Percentiles rank a stretch among this genome's conserved stretches.
phyloP scores from a whole-genome alignment of 1,140 invertebrate species.

The Amphibalanus amphitrite region DNA sequence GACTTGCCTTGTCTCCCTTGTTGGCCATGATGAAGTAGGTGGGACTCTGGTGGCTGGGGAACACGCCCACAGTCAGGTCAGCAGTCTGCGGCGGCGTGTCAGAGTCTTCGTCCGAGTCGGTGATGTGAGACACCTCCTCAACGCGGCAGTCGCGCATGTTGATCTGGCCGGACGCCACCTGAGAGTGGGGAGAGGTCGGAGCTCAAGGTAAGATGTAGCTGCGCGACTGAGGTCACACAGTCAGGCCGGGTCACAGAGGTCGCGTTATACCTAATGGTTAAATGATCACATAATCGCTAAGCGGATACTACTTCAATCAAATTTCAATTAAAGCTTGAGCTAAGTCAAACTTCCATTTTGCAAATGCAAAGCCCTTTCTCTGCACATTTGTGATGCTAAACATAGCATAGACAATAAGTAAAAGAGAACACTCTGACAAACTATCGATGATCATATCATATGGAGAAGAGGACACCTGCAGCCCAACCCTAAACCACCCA shows the following conservation, averaged over 20 bases:
- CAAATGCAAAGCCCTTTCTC: too few species aligned
- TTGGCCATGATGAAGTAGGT: slow-evolving; percentile 77
- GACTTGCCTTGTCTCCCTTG: slow-evolving; percentile 57
- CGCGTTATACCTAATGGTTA: too few species aligned
- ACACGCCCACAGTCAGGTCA: slow-evolving; percentile 74
- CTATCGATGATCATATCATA: too few species aligned
- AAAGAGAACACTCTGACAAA: too few species aligned
- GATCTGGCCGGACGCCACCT: slow-evolving; percentile 85
- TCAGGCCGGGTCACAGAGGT: not conserved
- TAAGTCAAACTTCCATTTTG: too few species aligned
- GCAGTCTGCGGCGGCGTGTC: slow-evolving; percentile 41
- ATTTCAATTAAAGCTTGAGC: too few species aligned
- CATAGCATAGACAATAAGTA: too few species aligned
- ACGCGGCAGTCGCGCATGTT: slow-evolving; percentile 85
- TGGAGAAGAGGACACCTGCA: too few species aligned
- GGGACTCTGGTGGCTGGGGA: slow-evolving; percentile 75
- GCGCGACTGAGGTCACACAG: not conserved
- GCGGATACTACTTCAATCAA: too few species aligned
- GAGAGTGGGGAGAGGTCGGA: slow-evolving; percentile 5
- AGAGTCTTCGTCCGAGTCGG: slow-evolving; percentile 60
- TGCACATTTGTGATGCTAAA: too few species aligned
- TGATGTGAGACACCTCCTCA: slow-evolving; percentile 80
- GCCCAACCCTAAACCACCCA: too few species aligned
- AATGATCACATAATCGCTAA: too few species aligned
- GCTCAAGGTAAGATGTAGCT: not conserved